A percentile compares a stretch with the other conserved stretches of the same genome.
phyloP scores from a whole-genome alignment of 2,888 invertebrate genomes.

The Cotesia congregata region DNA sequence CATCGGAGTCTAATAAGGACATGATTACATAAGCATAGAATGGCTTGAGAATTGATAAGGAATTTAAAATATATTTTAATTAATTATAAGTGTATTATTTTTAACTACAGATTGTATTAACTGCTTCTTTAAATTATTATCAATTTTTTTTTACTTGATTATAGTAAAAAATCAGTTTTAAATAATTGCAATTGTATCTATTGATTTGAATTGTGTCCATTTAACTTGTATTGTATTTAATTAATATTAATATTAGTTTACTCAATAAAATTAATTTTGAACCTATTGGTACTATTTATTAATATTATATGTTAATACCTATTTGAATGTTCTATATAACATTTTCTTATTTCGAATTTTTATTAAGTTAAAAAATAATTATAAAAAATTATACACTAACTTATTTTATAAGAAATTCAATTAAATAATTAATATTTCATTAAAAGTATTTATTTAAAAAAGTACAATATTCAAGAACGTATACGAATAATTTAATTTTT shows the following conservation, averaged over 20 bases:
- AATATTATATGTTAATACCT: too few species aligned
- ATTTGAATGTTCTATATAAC: too few species aligned
- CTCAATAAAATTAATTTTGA: background rate
- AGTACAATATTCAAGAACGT: background rate
- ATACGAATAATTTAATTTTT: background rate
- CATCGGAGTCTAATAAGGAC: background rate
- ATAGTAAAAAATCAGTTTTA: background rate
- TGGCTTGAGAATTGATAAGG: conserved; percentile 8
- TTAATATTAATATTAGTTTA: background rate
- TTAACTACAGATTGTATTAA: too few species aligned
- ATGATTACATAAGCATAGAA: too few species aligned
- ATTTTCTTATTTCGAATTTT: too few species aligned
- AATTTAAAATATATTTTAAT: conserved; percentile 1
- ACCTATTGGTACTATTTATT: background rate
- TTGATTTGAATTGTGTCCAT: background rate
- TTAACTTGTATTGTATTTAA: background rate
- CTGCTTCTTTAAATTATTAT: background rate
- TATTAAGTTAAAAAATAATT: too few species aligned
- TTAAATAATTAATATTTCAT: too few species aligned
- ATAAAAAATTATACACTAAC: too few species aligned
- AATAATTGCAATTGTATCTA: conserved; percentile 26
- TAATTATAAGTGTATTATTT: too few species aligned
- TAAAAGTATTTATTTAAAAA: background rate
- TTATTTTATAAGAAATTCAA: too few species aligned
- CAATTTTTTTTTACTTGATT: background rate